Percentiles rank a stretch among this genome's conserved stretches.
Conservation (phyloP, 2,888 invertebrate genomes). For the Caenorhabditis plicata region DNA sequence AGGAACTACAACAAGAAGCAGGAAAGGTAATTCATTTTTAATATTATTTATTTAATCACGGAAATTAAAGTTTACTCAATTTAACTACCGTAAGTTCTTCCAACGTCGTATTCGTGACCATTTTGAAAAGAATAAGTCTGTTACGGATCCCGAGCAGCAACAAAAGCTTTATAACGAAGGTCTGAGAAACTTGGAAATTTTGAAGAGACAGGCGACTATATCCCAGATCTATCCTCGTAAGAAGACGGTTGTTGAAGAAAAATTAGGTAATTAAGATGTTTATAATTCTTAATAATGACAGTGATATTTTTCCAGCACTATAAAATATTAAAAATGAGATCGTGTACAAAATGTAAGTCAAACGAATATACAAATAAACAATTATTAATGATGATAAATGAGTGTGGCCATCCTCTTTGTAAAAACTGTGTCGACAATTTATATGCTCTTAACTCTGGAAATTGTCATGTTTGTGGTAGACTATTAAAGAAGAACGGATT, state of each 20-base stretch:
- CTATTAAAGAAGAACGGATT: slow-evolving; percentile 85
- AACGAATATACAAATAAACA: slow-evolving; percentile 94
- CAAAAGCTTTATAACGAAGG: slow-evolving; percentile 51
- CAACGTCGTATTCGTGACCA: slow-evolving; percentile 64
- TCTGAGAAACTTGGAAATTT: slow-evolving; percentile 27
- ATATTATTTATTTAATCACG: slow-evolving; percentile 2
- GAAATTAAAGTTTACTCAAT: slow-evolving; percentile 63
- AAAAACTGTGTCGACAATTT: slow-evolving; percentile 72
- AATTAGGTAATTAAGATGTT: slow-evolving; percentile 7
- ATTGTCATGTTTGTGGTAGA: slow-evolving; percentile 77
- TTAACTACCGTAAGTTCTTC: slow-evolving; percentile 62
- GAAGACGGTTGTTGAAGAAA: slow-evolving; percentile 57
- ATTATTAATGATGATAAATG: slow-evolving; percentile 93
- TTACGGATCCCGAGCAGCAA: slow-evolving; percentile 43
- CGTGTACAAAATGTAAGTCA: slow-evolving; percentile 94
- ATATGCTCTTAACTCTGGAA: slow-evolving; percentile 92
- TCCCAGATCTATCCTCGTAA: slow-evolving; percentile 48
- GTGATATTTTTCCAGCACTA: too few species aligned
- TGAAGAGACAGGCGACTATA: slow-evolving; percentile 49
- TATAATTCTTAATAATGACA: not conserved
- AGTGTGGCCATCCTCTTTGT: slow-evolving; percentile 95
- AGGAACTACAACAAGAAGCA: slow-evolving; percentile 57
- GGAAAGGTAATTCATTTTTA: slow-evolving; percentile 51
- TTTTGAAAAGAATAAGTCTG: slow-evolving; percentile 50
- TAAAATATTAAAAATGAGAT: slow-evolving; percentile 67